Conservation (phyloP, 2,888 invertebrate species). For the Chymomyza amoena region DNA sequence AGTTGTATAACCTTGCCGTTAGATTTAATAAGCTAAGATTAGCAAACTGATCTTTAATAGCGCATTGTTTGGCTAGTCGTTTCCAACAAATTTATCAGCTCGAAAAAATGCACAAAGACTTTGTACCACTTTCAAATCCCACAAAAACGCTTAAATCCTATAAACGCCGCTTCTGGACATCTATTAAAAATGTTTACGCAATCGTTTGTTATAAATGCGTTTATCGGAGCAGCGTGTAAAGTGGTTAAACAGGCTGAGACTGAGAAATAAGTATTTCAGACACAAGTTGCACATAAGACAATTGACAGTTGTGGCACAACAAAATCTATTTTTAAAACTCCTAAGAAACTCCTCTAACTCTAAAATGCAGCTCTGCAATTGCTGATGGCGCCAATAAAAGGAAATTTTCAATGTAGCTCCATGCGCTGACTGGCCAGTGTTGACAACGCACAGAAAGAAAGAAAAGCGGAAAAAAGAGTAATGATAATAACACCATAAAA, state of each 20-base stretch:
- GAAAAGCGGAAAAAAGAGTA: background rate
- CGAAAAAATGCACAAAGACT: no score
- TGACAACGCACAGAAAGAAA: background rate
- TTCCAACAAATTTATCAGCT: no score
- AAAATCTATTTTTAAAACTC: background rate
- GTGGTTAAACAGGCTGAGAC: background rate
- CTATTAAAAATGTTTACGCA: background rate
- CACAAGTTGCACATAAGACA: background rate
- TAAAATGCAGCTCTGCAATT: background rate
- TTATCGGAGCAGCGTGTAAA: background rate
- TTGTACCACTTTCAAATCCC: no score
- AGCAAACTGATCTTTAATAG: no score
- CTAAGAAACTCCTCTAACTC: background rate
- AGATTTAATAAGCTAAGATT: no score
- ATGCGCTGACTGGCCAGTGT: no score
- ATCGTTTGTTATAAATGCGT: background rate
- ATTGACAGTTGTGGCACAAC: background rate
- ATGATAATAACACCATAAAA: background rate
- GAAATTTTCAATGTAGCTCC: background rate
- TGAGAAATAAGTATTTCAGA: background rate
- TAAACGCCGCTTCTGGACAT: background rate
- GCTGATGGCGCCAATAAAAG: background rate
- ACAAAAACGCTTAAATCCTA: background rate
- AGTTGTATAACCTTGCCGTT: no score
- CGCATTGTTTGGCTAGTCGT: no score